A percentile compares a stretch with the other conserved stretches of the same genome.
phyloP scores from a whole-genome alignment of 2,797 vertebrate species.

The Discoglossus pictus region DNA sequence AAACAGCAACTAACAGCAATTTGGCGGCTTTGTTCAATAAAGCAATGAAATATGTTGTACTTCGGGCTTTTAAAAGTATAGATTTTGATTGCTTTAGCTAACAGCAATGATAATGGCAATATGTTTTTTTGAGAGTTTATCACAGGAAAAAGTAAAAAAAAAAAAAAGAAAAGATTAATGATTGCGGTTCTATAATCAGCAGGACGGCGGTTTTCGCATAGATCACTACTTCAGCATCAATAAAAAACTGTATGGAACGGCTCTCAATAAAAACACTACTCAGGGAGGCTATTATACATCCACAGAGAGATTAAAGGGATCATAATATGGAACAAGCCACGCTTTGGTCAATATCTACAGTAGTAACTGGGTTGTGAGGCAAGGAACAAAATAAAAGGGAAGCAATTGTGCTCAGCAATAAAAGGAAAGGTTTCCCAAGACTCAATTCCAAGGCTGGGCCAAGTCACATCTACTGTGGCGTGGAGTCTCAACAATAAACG shows the following conservation, averaged over 20 bases:
- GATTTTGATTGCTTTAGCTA: too few relatives aligned
- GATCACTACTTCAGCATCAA: slow-evolving; percentile 5
- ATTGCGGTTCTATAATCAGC: neutral
- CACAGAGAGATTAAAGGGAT: slow-evolving; percentile 7
- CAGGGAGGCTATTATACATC: slow-evolving; percentile 5
- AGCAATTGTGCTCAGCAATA: too few relatives aligned
- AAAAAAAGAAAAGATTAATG: neutral
- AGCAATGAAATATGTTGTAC: neutral
- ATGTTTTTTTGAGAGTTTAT: too few relatives aligned
- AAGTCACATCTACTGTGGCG: too few relatives aligned
- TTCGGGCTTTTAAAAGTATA: neutral
- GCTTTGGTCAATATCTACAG: neutral
- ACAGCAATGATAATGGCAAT: too few relatives aligned
- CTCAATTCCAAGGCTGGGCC: too few relatives aligned
- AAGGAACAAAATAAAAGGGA: neutral
- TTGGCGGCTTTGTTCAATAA: neutral
- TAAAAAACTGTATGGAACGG: neutral
- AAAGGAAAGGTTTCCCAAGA: too few relatives aligned
- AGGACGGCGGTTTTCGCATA: neutral
- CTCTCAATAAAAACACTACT: slow-evolving; percentile 8
- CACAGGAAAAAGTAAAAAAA: too few relatives aligned
- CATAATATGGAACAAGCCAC: neutral
- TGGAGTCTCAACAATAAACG: too few relatives aligned
- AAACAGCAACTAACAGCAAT: neutral
- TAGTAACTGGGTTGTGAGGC: neutral